phyloP scores from a whole-genome alignment of 2,888 invertebrate species.

The Diloba caeruleocephala region DNA sequence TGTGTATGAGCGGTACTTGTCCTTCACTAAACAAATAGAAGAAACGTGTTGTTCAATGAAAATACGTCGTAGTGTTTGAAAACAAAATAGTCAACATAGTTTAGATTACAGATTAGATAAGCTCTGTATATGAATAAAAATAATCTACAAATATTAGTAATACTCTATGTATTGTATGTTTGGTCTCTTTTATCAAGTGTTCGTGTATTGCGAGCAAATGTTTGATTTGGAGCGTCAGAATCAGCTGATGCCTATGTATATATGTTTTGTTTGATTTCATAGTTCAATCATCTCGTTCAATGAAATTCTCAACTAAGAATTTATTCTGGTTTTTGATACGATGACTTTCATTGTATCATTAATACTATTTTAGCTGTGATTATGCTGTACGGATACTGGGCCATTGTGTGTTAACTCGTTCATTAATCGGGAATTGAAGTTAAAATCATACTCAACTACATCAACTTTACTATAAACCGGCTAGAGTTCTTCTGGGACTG shows the following conservation, averaged over 20 bases:
- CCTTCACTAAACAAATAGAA: slow-evolving; percentile 3
- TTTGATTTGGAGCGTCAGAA: too few relatives aligned
- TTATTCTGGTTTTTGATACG: too few relatives aligned
- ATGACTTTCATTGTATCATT: slow-evolving; percentile 25
- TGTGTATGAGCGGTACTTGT: not conserved
- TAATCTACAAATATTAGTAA: not conserved
- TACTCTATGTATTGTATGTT: too few relatives aligned
- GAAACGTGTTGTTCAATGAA: slow-evolving; percentile 8
- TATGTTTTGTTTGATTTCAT: too few relatives aligned
- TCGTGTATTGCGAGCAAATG: too few relatives aligned
- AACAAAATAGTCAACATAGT: slow-evolving; percentile 21
- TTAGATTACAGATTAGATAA: slow-evolving; percentile 34
- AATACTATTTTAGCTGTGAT: slow-evolving; percentile 23
- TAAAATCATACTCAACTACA: too few relatives aligned
- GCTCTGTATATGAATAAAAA: not conserved
- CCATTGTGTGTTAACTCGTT: slow-evolving; percentile 13
- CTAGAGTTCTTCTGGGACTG: too few relatives aligned
- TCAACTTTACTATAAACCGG: too few relatives aligned
- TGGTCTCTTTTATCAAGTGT: too few relatives aligned
- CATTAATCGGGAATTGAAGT: slow-evolving; percentile 9
- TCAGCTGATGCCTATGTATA: too few relatives aligned
- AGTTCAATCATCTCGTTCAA: too few relatives aligned
- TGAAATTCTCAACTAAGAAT: too few relatives aligned
- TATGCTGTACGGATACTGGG: slow-evolving; percentile 22
- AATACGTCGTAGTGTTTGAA: slow-evolving; percentile 24